Base-by-base conservation (phyloP, 2,888 invertebrate species). In the Lasiommata megera region DNA sequence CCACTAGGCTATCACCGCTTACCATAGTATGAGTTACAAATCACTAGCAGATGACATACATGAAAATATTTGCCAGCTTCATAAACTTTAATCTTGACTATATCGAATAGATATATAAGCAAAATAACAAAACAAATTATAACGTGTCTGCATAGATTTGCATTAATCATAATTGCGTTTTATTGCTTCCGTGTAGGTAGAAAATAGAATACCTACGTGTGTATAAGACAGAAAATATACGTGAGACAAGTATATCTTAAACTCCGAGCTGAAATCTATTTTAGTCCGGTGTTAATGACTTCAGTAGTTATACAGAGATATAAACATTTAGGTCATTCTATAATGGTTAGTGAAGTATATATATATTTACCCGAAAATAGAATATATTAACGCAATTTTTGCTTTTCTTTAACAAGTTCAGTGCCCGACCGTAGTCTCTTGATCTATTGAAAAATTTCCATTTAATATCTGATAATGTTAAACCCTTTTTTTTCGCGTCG, bases 211-310 rank as follows among this genome's bases (percentile, higher is more conserved):
- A 70, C 6, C 12, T 40, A 46, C 34, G 12, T 14, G 12, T 14
- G 12, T 40, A 11, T 51, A 31, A 48, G 38, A 54, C 48, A 37
- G 47, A 47, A 51, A 37, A 55, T 14, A 8, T 31, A 55, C 31
- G 11, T 18, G 28, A 58, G 31, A 40, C 18, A 54, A 31, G 14
- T 31, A 46, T 41, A 40, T 55, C 36, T 58, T 38, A 8, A 58
- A 41, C 52, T 29, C 52, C 31, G 54, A 57, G 67, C 68, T 62
- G 68, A 47, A 61, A 56, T 70, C 70, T 88, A 88, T 88, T 87
- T 84, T 74, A 69, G 77, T 63, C 64, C 75, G 69, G 81, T 76
- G 77, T 83, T 84, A 86, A 82, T 84, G 85, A 85, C 84, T 84
- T 73, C 76, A 71, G 71, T 62, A 31, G 17, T 17, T 41, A 52